A percentile compares a stretch with the other conserved stretches of the same genome.
These are phyloP conservation scores for Cladorhizidae sp. DNA, from an alignment of 37 sponge, comb jelly and placozoan species.

Conservation along the genomic window DNA sequence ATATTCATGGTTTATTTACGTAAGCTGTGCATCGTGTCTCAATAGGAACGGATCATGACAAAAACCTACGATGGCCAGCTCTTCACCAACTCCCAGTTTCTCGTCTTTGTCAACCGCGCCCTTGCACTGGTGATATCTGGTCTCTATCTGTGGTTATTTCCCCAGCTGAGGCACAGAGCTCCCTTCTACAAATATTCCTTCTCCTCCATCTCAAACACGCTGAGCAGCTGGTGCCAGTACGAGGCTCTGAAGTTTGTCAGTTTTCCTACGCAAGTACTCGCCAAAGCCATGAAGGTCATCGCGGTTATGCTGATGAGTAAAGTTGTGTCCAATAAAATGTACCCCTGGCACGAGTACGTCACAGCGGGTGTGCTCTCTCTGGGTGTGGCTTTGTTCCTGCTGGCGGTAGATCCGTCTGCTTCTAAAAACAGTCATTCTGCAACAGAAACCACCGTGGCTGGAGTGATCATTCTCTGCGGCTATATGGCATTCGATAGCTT, in stretches of 20 bases:
- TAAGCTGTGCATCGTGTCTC: no score
- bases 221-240: conserved; percentile 99
- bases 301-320: conserved; percentile 99
- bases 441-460: conserved; percentile 85
- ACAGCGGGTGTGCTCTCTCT: conserved; percentile 78
- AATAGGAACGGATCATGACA: conserved; percentile 95
- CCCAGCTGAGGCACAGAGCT: conserved; percentile 66
- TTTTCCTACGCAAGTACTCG: conserved; percentile 94
- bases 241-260: conserved; percentile 97
- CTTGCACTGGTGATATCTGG: conserved; percentile 79
- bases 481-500: conserved; percentile 97
- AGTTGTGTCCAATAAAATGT: conserved; percentile 84
- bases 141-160: conserved; percentile 33
- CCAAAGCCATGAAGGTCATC: conserved; percentile 91
- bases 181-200: conserved; percentile 94
- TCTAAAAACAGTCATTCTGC: conserved; percentile 28
- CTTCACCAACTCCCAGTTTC: conserved; percentile 94
- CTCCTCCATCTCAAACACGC: conserved; percentile 92
- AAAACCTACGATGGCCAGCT: conserved; percentile 79
- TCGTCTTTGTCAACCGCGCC: conserved; percentile 93
- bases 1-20: no score
- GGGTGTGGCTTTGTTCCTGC: conserved; percentile 92
- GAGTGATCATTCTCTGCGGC: conserved; percentile 82
- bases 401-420: conserved; percentile 71
- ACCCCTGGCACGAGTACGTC: conserved; percentile 88